Base-by-base conservation (phyloP, 2,113 vertebrate species). In the Urocolius indicus region DNA sequence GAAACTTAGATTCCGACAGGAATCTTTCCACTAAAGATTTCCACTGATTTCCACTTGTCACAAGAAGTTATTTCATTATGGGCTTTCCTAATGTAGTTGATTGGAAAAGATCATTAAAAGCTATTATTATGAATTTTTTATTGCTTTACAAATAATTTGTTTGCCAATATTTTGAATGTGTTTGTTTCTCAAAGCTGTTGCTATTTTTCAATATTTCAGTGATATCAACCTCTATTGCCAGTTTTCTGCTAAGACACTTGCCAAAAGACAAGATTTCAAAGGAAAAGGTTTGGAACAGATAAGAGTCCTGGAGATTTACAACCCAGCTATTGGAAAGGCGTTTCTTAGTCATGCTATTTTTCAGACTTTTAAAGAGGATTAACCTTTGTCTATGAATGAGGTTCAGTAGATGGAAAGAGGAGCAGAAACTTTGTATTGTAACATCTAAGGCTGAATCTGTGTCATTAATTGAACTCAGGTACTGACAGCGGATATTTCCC, bases 341-440 rank as follows among this genome's bases (percentile, higher is more conserved):
- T 92, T 90, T 75, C 51, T 51, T 69, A 79, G 61, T 48, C 52
- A 61, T 57, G 11, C 9, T 87, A 3, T 82, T 65, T 87, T 65
- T 78, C 54, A 78, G 58, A 72, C 41, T 81, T 93, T 61, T 65
- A 66, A 95, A 79, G 84, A 89, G 48, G 57, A 84, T 92, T 95
- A 92, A 61, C 1, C 17, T 11, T 5, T 73, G 16, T 27, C 65
- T 78, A 72, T n/a, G 52, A 89, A 66, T 65, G 36, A 71, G 7
- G 9, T 73, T 84, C 77, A 38, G 16, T 16, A 71, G 22, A 14
- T 38, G 24, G 57, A 82, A 89, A 72, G 24, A 75, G 22, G 23
- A 93, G 19, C 14, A 57, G 34, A 67, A 90, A 61, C 17, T 41
- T 76, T 59, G 21, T 20, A 72, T 46, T 84, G 23, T 58, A 69